Evolutionary conservation across 2,888 invertebrate species (phyloP).

Genomic region (Mythimna impura): DNA sequence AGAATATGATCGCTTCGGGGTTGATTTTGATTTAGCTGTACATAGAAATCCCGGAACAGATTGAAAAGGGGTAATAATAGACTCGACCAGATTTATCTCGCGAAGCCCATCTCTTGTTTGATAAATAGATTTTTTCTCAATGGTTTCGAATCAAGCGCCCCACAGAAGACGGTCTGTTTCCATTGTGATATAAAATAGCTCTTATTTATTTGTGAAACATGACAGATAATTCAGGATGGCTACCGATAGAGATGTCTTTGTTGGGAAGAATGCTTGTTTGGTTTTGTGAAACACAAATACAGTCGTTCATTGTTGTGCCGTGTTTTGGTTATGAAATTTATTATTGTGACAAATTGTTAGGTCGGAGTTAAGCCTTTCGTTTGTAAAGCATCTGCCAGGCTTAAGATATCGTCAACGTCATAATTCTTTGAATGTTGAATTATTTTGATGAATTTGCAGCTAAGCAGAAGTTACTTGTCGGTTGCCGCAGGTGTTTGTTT

Average conservation of each 20-base stretch:
- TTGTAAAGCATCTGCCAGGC: conserved; percentile 77
- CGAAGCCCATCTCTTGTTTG: conserved; percentile 85
- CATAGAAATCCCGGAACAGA: conserved; percentile 70
- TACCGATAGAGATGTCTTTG: conserved; percentile 88
- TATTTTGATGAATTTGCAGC: conserved; percentile 67
- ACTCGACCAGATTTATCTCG: conserved; percentile 82
- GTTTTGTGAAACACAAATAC: conserved; percentile 83
- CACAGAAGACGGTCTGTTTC: conserved; percentile 77
- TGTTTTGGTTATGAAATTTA: conserved; percentile 88
- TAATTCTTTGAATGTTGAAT: conserved; percentile 72
- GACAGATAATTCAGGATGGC: conserved; percentile 86
- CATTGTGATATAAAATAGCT: conserved; percentile 86
- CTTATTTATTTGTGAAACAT: conserved; percentile 88
- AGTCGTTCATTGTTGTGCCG: conserved; percentile 78
- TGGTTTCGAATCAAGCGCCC: conserved; percentile 79
- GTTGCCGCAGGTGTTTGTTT: conserved; percentile 54
- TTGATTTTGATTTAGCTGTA: conserved; percentile 65
- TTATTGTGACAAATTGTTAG: conserved; percentile 89
- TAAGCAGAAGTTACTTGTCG: conserved; percentile 42
- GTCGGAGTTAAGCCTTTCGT: conserved; percentile 83
- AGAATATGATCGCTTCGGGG: conserved; percentile 63
- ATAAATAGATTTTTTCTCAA: conserved; percentile 86
- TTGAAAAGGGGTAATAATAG: conserved; percentile 87
- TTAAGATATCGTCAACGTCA: conserved; percentile 71
- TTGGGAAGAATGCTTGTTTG: conserved; percentile 83